A percentile compares a stretch with the other conserved stretches of the same genome.
phyloP scores from a whole-genome alignment of 2,113 vertebrate species.

The Platanista minor region DNA sequence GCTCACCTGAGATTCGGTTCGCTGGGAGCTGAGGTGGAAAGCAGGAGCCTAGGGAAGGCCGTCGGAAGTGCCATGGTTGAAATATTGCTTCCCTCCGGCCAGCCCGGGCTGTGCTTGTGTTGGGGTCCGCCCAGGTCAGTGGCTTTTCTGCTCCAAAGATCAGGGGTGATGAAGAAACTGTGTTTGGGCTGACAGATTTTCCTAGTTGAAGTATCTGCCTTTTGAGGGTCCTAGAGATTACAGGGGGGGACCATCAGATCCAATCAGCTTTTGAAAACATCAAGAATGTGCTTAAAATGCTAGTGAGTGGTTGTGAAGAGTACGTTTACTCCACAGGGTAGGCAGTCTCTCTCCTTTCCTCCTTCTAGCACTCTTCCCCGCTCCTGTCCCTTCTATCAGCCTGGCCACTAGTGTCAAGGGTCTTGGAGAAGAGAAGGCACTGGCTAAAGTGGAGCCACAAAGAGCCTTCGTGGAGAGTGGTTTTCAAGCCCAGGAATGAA shows the following conservation, averaged over 20 bases:
- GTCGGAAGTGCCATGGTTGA: not conserved
- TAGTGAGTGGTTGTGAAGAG: not conserved
- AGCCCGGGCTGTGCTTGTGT: not conserved
- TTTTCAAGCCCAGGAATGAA: not conserved
- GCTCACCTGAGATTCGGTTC: not conserved
- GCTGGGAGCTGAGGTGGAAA: not conserved
- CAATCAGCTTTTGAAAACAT: slow-evolving; percentile 45
- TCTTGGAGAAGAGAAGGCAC: not conserved
- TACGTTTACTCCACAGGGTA: not conserved
- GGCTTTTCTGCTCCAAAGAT: not conserved
- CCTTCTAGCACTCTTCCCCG: not conserved
- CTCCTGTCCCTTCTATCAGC: not conserved
- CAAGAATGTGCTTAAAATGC: slow-evolving; percentile 25
- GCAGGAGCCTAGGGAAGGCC: not conserved
- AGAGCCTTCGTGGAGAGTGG: not conserved
- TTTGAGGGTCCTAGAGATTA: not conserved
- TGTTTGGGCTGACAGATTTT: slow-evolving; percentile 3
- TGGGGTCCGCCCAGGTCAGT: not conserved
- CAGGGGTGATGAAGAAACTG: not conserved
- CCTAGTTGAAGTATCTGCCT: slow-evolving; percentile 35
- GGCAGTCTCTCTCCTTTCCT: not conserved
- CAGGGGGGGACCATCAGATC: not conserved
- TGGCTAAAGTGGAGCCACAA: not conserved
- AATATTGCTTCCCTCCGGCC: not conserved
- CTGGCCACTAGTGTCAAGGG: not conserved